Conservation (phyloP, 2,888 invertebrate species). For the Odontothrips loti region DNA sequence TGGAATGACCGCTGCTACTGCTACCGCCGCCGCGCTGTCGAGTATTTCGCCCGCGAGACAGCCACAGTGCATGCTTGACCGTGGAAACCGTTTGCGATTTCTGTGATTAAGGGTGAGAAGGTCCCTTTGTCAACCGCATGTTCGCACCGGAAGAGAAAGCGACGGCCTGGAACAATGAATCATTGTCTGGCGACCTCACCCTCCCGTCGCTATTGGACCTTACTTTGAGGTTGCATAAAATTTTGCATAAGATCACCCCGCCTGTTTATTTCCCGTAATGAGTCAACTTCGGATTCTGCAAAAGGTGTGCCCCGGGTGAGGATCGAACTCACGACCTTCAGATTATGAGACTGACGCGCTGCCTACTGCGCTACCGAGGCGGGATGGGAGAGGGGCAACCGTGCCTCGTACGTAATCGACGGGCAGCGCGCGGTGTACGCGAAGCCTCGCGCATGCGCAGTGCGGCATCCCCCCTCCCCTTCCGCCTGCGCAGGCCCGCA, state of each 20-base stretch:
- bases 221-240: not conserved
- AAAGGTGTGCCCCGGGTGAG: constrained; percentile 73
- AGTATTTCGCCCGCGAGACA: too few species aligned
- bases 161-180: not conserved
- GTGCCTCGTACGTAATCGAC: not conserved
- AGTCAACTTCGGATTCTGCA: constrained; percentile 25
- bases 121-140: not conserved
- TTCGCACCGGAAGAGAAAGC: not conserved
- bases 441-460: not conserved
- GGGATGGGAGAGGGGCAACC: not conserved
- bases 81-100: too few species aligned
- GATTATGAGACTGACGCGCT: constrained; percentile 89
- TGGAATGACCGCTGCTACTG: too few species aligned
- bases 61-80: too few species aligned
- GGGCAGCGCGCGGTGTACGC: not conserved
- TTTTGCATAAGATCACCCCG: not conserved
- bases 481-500: not conserved
- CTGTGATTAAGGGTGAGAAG: too few species aligned
- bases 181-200: not conserved
- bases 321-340: constrained; percentile 95
- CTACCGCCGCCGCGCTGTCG: too few species aligned
- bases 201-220: not conserved
- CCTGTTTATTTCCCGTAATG: not conserved
- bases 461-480: not conserved
- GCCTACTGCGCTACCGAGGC: constrained; percentile 84